phyloP scores from a whole-genome alignment of 2,113 vertebrate genomes.

The Dicrurus megarhynchus region DNA sequence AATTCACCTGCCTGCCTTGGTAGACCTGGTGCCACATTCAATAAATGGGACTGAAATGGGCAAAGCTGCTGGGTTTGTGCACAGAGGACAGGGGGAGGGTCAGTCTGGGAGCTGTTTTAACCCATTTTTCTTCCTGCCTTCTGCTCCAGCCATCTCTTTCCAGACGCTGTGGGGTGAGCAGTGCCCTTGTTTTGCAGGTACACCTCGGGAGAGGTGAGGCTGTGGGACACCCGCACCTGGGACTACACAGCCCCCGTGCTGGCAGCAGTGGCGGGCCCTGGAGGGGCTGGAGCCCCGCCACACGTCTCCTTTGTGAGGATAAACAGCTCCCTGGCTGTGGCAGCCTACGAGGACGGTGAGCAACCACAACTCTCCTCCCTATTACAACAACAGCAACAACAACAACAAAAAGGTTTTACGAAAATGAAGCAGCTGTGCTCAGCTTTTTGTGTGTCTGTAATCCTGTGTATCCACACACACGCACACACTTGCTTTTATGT shows the following conservation, averaged over 20 bases:
- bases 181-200: slow-evolving; percentile 79
- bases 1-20: neutral
- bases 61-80: neutral
- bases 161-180: neutral
- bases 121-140: neutral
- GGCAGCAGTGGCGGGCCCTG: slow-evolving; percentile 67
- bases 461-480: slow-evolving; percentile 25
- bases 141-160: neutral
- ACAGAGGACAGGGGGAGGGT: neutral
- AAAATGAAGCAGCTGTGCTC: slow-evolving; percentile 78
- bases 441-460: slow-evolving; percentile 63
- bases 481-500: slow-evolving; percentile 67
- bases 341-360: slow-evolving; percentile 91
- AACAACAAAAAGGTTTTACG: slow-evolving; percentile 53
- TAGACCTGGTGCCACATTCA: neutral
- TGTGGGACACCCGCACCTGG: slow-evolving; percentile 95
- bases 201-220: slow-evolving; percentile 88
- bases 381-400: neutral
- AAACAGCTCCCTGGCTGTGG: slow-evolving; percentile 85
- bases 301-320: slow-evolving; percentile 86
- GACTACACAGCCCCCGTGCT: slow-evolving; percentile 84
- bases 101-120: neutral
- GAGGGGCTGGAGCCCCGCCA: slow-evolving; percentile 74
- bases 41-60: neutral
- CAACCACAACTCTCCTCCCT: slow-evolving; percentile 62